Evolutionary conservation across 2,888 invertebrate genomes (phyloP), one percentile per base, ranked within the genome.

Genomic region (Orchesellides sinensis): DNA sequence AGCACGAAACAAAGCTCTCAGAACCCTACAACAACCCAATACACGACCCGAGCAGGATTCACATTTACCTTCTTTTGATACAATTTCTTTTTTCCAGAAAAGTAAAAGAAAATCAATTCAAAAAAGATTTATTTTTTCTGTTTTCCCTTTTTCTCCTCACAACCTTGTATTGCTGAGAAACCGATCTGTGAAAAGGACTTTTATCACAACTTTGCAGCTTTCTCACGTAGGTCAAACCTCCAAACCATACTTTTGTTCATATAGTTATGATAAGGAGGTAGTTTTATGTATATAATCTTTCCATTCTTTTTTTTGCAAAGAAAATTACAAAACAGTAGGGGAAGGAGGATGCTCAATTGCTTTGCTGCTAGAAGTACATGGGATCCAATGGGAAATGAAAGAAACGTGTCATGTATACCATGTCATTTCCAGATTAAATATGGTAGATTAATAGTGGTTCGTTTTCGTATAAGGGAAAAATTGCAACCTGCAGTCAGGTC

Each of bases 401-500:
- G n/a, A 68, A 68, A 78, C 68, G 78, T 69, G 78, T 78, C 59
- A 68, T 59, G 78, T 69, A 69, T 17, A 47, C 40, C 70, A 52
- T 70, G 79, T 79, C 79, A 70, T 70, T 79, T 79, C 79, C 79
- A 79, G 79, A 79, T 79, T 79, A 79, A 79, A 79, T 79, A 70
- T 79, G 79, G 70, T 61, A 79, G 70, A 79, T 70, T 79, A 74
- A 25, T 23, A 27, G 49, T 21, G 52, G 10, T 40, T 40, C n/a
- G 40, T 40, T 1, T 27, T 23, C 59, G 21, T 23, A 17, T 27
- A 19, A 56, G 61, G 25, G 45, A 27, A 69, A 78, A 75, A 75
- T 78, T 78, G 77, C 77, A 59, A 68, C 45, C 32, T 61, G 61
- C 69, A 69, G 59, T 27, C 59, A n/a, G 69, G 61, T 69, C 77